Conservation (phyloP, 64 coral and sea anemone genomes). For the Pachyseris speciosa region DNA sequence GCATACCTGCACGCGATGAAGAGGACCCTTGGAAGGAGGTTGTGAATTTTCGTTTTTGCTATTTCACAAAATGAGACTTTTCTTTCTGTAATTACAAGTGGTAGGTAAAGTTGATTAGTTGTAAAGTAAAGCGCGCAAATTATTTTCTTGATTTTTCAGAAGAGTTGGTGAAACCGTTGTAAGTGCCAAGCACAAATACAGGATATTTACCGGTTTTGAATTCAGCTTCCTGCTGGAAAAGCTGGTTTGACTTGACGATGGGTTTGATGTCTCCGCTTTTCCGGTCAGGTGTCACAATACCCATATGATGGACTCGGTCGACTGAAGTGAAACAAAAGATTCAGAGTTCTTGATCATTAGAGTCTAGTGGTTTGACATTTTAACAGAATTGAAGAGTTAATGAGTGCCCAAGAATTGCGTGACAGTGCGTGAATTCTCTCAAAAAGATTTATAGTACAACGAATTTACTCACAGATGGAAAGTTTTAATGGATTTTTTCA, state of each 20-base stretch:
- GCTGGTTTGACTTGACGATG: not conserved
- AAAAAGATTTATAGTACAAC: not conserved
- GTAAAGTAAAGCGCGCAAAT: not conserved
- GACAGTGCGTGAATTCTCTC: not conserved
- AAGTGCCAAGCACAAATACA: not conserved
- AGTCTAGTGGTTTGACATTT: not conserved
- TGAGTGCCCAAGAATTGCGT: no score
- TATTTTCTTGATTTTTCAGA: not conserved
- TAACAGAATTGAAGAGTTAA: not conserved
- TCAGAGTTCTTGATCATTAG: not conserved
- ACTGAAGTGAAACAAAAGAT: not conserved
- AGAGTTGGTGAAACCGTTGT: constrained; percentile 37
- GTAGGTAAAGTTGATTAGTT: not conserved
- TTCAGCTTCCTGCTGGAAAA: not conserved
- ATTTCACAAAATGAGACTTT: no score
- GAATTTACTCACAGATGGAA: not conserved
- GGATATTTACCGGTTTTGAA: not conserved
- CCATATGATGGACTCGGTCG: not conserved
- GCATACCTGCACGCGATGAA: no score
- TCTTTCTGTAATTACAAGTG: no score
- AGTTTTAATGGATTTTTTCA: not conserved
- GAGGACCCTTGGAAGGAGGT: no score
- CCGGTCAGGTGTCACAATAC: not conserved
- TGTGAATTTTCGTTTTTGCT: no score
- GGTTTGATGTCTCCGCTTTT: not conserved